Conservation (phyloP, 2,888 invertebrate genomes). For the Balanococcus diminutus region DNA sequence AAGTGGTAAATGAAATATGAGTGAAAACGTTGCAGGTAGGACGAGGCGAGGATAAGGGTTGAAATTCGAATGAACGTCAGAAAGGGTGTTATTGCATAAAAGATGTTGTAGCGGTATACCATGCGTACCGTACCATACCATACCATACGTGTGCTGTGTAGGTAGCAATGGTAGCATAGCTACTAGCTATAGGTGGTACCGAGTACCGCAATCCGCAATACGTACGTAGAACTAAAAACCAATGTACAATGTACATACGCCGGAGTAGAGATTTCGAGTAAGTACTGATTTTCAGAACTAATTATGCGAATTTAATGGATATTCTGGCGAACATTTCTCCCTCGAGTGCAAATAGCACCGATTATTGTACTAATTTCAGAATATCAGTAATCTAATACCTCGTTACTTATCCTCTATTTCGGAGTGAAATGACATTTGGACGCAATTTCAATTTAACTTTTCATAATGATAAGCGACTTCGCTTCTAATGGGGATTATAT, state of each 20-base stretch:
- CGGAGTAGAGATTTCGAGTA: no score
- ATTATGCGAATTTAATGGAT: slow-evolving; percentile 40
- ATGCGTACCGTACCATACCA: not conserved
- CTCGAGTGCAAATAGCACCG: not conserved
- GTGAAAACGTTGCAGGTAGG: not conserved
- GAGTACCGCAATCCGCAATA: no score
- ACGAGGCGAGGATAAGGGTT: not conserved
- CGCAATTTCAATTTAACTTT: slow-evolving; percentile 40
- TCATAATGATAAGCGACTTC: slow-evolving; percentile 32
- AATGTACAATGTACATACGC: no score
- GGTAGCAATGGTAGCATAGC: no score
- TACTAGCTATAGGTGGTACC: no score
- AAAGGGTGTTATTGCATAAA: not conserved
- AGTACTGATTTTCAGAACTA: slow-evolving; percentile 22
- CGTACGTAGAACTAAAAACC: no score
- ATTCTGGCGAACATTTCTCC: slow-evolving; percentile 8
- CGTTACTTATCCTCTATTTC: slow-evolving; percentile 30
- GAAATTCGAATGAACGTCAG: not conserved
- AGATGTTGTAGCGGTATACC: not conserved
- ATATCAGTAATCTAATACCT: slow-evolving; percentile 35
- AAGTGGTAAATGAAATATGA: slow-evolving; percentile 16
- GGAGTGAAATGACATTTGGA: slow-evolving; percentile 30
- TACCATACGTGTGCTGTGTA: not conserved
- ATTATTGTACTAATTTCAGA: slow-evolving; percentile 12
- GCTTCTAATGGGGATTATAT: slow-evolving; percentile 15